Evolutionary conservation across 1,140 invertebrate species (phyloP), one percentile per base, ranked within the genome.

Genomic region (Cotesia glomerata): DNA sequence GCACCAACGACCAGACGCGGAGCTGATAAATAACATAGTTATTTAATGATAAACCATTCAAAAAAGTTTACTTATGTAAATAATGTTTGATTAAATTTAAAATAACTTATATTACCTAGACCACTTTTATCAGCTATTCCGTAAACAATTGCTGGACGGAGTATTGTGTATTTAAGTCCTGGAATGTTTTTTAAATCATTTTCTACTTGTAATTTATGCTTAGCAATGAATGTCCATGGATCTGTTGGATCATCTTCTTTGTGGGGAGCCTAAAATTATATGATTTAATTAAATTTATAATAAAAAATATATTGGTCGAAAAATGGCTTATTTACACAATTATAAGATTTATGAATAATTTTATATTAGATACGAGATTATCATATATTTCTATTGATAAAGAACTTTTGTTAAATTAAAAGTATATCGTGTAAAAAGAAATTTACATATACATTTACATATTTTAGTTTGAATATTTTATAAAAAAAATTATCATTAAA

Each of bases 141-240:
- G 85, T 97, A 98, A 0, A 97, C 94, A 75, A 95, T 91, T 13
- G 93, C 95, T 32, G 95, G 93, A 77, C 96, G 89, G 2, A 97
- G 81, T 69, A 97, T 89, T 4, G 94, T 92, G 84, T 93, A 96
- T 70, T 92, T 91, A n/a, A 97, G 88, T 68, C 89, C 89, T 34
- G 89, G 80, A 70, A 92, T 88, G 52, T 89, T 89, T 76, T 89
- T 88, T 45, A 98, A 82, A 79, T 94, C 91, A 77, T 93, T 88
- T 85, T 98, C 96, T 5, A 95, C 94, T 86, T 93, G 90, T 34
- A 91, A 85, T 87, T 97, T 97, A 88, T 93, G 94, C 78, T 92
- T 92, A 8, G 92, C 94, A 74, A 95, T 89, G 74, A 91, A 90
- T 4, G 95, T 95, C 94, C 95, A 97, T 0, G 95, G 94, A 64